Conservation (phyloP, 2,888 invertebrate genomes). For the Laspeyria flexula region DNA sequence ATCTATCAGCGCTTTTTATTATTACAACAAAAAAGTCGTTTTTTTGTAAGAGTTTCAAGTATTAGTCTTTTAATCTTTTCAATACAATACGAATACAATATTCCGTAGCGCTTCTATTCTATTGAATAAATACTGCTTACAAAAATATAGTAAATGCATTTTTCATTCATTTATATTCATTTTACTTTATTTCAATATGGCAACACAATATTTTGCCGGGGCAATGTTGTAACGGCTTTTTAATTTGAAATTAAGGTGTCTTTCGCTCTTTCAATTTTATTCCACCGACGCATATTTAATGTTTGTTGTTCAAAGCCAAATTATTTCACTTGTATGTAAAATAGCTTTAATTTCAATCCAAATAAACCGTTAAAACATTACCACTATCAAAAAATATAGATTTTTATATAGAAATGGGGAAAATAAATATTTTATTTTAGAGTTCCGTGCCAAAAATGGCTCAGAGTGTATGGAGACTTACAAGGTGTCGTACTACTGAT, state of each 20-base stretch:
- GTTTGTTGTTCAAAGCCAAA: conserved; percentile 1
- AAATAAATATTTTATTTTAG: not conserved
- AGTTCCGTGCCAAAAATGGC: no score
- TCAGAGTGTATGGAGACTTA: no score
- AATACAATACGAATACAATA: conserved; percentile 11
- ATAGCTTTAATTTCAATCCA: no score
- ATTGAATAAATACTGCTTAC: conserved; percentile 57
- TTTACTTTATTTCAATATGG: conserved; percentile 55
- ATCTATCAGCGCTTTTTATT: not conserved
- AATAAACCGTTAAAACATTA: not conserved
- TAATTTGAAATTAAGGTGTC: not conserved
- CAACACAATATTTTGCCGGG: conserved; percentile 47
- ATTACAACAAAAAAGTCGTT: not conserved
- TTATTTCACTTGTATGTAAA: no score
- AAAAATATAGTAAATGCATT: conserved; percentile 76
- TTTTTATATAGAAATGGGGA: not conserved
- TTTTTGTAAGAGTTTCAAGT: not conserved
- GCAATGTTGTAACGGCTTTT: conserved; percentile 31
- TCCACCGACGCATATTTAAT: no score
- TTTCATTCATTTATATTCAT: conserved; percentile 38
- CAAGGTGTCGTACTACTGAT: no score
- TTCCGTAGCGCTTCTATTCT: conserved; percentile 24
- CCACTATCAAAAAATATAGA: not conserved
- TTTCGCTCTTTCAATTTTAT: no score
- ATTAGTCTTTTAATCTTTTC: conserved; percentile 7